Evolutionary conservation across 2,113 vertebrate genomes (phyloP).

Genomic region (Cryptoleucopteryx plumbea): DNA sequence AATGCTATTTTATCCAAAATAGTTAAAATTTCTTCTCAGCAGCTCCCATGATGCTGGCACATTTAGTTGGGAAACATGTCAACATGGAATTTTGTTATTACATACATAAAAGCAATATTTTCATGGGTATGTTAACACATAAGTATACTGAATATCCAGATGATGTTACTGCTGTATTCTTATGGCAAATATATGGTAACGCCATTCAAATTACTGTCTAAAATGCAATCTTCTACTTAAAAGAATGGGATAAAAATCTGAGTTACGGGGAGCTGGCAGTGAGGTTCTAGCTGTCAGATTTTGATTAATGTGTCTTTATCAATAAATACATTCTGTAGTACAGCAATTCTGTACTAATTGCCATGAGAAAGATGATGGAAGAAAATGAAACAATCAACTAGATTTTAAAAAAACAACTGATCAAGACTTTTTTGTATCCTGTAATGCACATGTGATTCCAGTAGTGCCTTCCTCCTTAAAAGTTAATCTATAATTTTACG

Average conservation of each 20-base stretch:
- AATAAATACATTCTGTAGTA: not conserved
- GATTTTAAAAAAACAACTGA: not conserved
- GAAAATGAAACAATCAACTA: not conserved
- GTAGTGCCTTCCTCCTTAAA: not conserved
- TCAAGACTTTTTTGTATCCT: not conserved
- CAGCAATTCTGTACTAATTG: not conserved
- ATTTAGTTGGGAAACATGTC: not conserved
- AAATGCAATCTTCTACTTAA: not conserved
- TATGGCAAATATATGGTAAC: not conserved
- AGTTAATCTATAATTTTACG: not conserved
- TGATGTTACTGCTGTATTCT: not conserved
- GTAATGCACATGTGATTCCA: not conserved
- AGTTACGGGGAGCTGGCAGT: not conserved
- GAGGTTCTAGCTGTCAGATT: not conserved
- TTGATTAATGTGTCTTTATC: not conserved
- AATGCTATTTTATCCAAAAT: not conserved
- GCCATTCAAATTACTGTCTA: not conserved
- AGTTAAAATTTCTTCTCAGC: not conserved
- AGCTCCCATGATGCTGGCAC: not conserved
- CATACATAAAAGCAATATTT: not conserved
- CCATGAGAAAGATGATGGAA: not conserved
- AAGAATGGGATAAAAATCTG: not conserved
- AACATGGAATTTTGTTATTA: not conserved
- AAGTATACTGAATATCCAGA: not conserved
- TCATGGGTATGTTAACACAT: not conserved